phyloP scores from a whole-genome alignment of 2,888 invertebrate species.

The Nemotelus pantherinus region DNA sequence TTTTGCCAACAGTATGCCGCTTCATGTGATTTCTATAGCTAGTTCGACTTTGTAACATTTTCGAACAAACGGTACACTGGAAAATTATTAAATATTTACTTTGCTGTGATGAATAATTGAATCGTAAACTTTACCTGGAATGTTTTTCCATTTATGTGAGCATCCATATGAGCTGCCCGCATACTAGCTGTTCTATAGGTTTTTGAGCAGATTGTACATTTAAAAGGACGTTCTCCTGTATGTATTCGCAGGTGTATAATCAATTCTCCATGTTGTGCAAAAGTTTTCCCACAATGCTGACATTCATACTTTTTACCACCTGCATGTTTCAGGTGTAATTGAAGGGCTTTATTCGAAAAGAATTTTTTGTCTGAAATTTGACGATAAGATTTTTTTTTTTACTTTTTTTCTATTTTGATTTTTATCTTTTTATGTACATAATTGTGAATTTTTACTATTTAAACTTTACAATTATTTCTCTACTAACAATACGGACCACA shows the following conservation, averaged over 20 bases:
- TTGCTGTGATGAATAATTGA: neutral
- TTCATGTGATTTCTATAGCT: slow-evolving; percentile 47
- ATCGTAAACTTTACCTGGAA: slow-evolving; percentile 38
- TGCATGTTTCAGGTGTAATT: slow-evolving; percentile 41
- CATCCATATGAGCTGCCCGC: slow-evolving; percentile 96
- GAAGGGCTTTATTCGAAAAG: slow-evolving; percentile 48
- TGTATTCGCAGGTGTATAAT: slow-evolving; percentile 95
- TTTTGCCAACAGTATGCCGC: slow-evolving; percentile 45
- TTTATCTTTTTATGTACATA: no score
- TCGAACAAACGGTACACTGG: slow-evolving; percentile 45
- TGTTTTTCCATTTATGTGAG: slow-evolving; percentile 68
- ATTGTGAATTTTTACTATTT: no score
- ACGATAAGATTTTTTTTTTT: neutral
- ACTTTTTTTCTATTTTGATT: neutral
- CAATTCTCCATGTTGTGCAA: slow-evolving; percentile 70
- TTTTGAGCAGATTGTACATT: slow-evolving; percentile 92
- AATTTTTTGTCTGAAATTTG: slow-evolving; percentile 48
- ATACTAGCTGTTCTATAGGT: slow-evolving; percentile 97
- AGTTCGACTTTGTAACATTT: slow-evolving; percentile 44
- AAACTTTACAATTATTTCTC: no score
- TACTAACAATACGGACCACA: no score
- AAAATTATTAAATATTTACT: neutral
- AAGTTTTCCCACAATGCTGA: slow-evolving; percentile 44
- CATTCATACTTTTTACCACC: slow-evolving; percentile 45
- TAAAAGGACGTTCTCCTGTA: slow-evolving; percentile 92